Base-by-base conservation (phyloP, 2,888 invertebrate genomes). In the Rambutsinella grinnellia region DNA sequence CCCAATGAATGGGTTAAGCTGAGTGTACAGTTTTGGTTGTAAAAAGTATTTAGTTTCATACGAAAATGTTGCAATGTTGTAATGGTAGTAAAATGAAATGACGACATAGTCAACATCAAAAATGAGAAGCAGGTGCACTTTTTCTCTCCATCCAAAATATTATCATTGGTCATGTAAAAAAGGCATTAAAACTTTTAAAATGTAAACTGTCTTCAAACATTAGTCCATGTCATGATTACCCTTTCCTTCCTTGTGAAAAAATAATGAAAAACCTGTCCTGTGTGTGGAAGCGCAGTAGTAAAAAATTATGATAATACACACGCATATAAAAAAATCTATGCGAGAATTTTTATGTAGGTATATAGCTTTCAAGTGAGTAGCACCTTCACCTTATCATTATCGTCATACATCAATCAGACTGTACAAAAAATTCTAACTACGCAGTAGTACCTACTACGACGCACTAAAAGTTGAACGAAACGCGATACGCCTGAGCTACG, bases 1-100 rank as follows among this genome's bases (percentile, higher is more conserved):
- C n/a, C n/a, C n/a, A 53, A 66, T 66, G 66, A 66, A 66, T 66
- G 66, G 28, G 56, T 28, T 21, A 2, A 44, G 26, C 27, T n/a
- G n/a, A n/a, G n/a, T n/a, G n/a, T n/a, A n/a, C 61, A 28, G 66
- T 6, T 44, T 15, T 8, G 36, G 13, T 2, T 2, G 57, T 2
- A 28, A 17, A 19, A 19, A 57, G 57, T 36, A 19, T 10, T 3
- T 57, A 2, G 8, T n/a, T n/a, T n/a, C n/a, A n/a, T n/a, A n/a
- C n/a, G n/a, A n/a, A n/a, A n/a, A n/a, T n/a, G n/a, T n/a, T n/a
- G n/a, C n/a, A n/a, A n/a, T n/a, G n/a, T n/a, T n/a, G n/a, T n/a
- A n/a, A 27, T 57, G 10, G 17, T 28, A 57, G 57, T 57, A 57
- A 57, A 36, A 51, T 21, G 10, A 8, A 51, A 28, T 57, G 28